These are phyloP conservation scores for Chaetorhynchus papuensis DNA, from an alignment of 2,113 vertebrate genomes.

Conservation along the genomic window DNA sequence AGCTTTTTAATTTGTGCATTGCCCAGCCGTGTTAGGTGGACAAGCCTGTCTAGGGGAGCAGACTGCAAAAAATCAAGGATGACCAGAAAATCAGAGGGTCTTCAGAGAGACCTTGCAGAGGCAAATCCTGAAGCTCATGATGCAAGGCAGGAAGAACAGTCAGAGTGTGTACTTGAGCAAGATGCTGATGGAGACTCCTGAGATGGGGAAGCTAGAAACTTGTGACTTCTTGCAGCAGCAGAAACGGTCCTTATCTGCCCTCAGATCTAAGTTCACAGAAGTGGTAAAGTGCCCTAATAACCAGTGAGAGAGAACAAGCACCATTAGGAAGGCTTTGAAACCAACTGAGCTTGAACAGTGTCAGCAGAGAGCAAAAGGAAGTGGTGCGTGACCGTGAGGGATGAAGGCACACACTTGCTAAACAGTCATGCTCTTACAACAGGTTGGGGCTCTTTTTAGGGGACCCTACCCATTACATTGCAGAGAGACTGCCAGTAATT, in stretches of 20 bases:
- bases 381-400: neutral
- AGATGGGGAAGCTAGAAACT: neutral
- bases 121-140: neutral
- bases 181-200: neutral
- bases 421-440: neutral
- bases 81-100: neutral
- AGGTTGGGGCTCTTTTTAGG: neutral
- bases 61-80: neutral
- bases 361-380: neutral
- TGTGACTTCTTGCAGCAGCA: neutral
- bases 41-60: neutral
- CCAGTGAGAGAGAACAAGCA: neutral
- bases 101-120: neutral
- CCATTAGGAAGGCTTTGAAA: neutral
- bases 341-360: neutral
- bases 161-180: neutral
- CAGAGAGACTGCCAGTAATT: neutral
- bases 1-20: neutral
- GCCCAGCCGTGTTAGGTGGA: neutral
- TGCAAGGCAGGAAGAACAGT: neutral
- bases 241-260: neutral
- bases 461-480: neutral
- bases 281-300: neutral
- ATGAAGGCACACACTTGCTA: neutral
- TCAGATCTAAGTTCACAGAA: neutral